Base-by-base conservation (phyloP, 37 sponge, comb jelly and placozoan species). In the Aplysina aerophoba region DNA sequence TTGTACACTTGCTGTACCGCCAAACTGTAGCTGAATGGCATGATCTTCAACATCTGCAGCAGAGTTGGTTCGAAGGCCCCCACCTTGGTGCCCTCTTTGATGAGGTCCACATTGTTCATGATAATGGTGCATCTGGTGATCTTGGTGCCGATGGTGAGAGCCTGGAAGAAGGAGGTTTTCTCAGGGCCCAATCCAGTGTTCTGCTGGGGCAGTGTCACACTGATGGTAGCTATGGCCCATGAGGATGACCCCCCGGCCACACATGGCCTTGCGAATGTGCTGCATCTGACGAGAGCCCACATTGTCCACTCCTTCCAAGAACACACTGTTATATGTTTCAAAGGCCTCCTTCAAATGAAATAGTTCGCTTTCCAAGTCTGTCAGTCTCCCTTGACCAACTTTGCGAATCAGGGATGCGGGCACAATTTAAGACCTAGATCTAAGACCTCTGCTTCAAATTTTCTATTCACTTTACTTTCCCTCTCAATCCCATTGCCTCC, bases 111-210 rank as follows among this genome's bases (percentile, higher is more conserved):
- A 21, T 92, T 80, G 61, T 83, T 90, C 95, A 98, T 94, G 85
- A 96, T 97, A 88, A 98, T 96, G 85, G 95, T 90, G 13, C 99
- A 97, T 54, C 91, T 86, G 58, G 97, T 73, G 84, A 98, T 98
- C 87, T 98, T 98, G 87, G 99, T 98, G 40, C 93, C 88, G 81
- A 98, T 98, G 80, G 91, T 86, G 20, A 98, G 89, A 31, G 97
- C 97, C 80, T 98, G 99, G 88, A 98, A 98, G 89, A 98, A 98
- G 31, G 95, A 92, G 36, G 99, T 98, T 81, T 98, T 98, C 87
- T 98, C 99, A 33, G 99, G 99, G 34, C 99, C 99, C 55, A 98
- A 78, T 37, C 95, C 95, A 15, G 97, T 96, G 94, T 92, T 94
- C 31, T 82, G 81, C 28, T 91, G 72, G 8, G 89, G 86, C 1